phyloP scores from a whole-genome alignment of 2,113 vertebrate species.

The Stigmatopora nigra region DNA sequence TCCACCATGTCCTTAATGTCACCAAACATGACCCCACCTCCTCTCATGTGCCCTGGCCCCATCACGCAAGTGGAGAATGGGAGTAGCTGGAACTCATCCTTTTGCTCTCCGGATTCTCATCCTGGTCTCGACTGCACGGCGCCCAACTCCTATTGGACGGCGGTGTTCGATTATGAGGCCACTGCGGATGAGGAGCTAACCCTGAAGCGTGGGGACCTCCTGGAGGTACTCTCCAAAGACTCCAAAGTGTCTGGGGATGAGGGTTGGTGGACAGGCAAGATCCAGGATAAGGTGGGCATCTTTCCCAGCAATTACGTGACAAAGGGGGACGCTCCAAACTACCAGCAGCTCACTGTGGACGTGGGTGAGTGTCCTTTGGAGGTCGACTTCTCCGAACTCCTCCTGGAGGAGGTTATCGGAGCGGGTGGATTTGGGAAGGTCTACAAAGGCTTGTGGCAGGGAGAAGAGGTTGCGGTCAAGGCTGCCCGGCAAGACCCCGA shows the following conservation, averaged over 20 bases:
- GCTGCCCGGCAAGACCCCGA: conserved; percentile 83
- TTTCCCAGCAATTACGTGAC: conserved; percentile 87
- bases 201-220: conserved; percentile 77
- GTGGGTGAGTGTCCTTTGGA: conserved; percentile 70
- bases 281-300: conserved; percentile 83
- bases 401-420: conserved; percentile 83
- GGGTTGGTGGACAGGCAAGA: conserved; percentile 89
- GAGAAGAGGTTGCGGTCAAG: conserved; percentile 81
- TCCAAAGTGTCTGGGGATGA: conserved; percentile 85
- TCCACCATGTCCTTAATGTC: conserved; percentile 48
- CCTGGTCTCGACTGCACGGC: conserved; percentile 40
- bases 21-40: conserved; percentile 50
- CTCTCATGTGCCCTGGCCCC: conserved; percentile 46
- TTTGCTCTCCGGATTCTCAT: conserved; percentile 64
- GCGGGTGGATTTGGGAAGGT: conserved; percentile 88
- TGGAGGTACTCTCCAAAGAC: conserved; percentile 87
- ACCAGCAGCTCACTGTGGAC: conserved; percentile 59
- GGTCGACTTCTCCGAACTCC: conserved; percentile 80
- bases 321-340: conserved; percentile 61
- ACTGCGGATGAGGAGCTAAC: conserved; percentile 84
- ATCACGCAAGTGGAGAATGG: conserved; percentile 65
- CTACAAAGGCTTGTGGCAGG: conserved; percentile 78
- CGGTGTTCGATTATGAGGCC: conserved; percentile 86
- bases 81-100: conserved; percentile 69
- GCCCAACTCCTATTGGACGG: conserved; percentile 75